phyloP scores from a whole-genome alignment of 2,113 vertebrate species.

The Montifringilla adamsi region DNA sequence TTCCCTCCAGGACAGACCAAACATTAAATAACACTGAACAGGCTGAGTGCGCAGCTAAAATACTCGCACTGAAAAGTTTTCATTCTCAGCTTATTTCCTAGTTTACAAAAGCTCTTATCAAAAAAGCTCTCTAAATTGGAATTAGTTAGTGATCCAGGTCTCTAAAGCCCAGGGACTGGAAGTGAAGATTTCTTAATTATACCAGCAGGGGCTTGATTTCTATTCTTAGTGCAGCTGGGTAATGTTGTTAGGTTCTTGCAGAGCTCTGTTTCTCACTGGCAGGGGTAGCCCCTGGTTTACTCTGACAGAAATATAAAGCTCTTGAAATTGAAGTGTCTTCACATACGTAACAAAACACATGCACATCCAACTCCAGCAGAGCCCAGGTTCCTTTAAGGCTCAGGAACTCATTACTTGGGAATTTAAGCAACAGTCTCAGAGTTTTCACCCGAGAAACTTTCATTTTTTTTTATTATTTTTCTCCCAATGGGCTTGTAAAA shows the following conservation, averaged over 20 bases:
- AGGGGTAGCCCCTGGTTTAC: neutral
- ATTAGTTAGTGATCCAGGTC: constrained; percentile 71
- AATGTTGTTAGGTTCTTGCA: constrained; percentile 42
- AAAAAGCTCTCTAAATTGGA: constrained; percentile 72
- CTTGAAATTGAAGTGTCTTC: neutral
- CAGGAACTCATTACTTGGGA: neutral
- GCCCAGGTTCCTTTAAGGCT: neutral
- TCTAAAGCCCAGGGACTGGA: constrained; percentile 68
- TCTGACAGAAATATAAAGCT: neutral
- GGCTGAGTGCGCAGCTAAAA: neutral
- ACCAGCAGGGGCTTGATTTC: constrained; percentile 70
- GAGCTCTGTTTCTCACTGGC: neutral
- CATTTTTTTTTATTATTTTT: neutral
- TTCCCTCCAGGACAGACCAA: constrained; percentile 57
- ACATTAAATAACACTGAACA: constrained; percentile 45
- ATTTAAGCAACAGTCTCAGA: neutral
- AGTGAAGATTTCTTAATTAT: constrained; percentile 75
- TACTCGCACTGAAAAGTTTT: constrained; percentile 46
- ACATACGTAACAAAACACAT: accelerated
- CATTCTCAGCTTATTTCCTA: constrained; percentile 50
- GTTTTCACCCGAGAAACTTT: neutral
- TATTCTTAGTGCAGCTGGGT: constrained; percentile 66
- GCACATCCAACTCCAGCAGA: neutral
- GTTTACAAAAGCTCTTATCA: constrained; percentile 71
- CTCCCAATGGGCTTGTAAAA: neutral